Percentiles rank a stretch among this genome's conserved stretches.
Conservation (phyloP, 2,113 vertebrate genomes). For the Emydocephalus ijimae region DNA sequence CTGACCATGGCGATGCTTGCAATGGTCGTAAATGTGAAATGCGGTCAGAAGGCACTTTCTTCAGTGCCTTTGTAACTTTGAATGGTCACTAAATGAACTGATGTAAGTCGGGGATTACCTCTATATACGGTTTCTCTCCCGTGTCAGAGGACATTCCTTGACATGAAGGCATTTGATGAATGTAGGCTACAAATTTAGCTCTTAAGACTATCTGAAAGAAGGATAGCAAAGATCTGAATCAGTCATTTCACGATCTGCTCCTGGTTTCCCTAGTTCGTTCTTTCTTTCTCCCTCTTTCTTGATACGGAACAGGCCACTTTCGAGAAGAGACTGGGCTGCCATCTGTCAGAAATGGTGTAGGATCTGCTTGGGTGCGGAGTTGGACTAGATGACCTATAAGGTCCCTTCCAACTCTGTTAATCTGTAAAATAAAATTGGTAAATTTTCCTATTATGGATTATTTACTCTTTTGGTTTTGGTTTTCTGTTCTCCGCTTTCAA, state of each 20-base stretch:
- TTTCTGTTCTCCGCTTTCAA: background rate
- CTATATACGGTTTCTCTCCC: background rate
- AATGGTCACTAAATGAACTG: background rate
- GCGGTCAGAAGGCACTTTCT: background rate
- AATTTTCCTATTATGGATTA: background rate
- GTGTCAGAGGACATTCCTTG: background rate
- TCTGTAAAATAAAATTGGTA: too few species aligned
- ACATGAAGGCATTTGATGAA: background rate
- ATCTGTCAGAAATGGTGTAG: too few species aligned
- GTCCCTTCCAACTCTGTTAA: too few species aligned
- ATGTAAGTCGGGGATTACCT: background rate
- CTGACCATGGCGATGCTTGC: background rate
- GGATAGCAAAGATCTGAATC: background rate
- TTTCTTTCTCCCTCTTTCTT: background rate
- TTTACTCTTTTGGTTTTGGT: background rate
- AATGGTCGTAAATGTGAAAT: background rate
- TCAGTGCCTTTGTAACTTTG: background rate
- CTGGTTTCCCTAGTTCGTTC: background rate
- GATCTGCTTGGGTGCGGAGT: too few species aligned
- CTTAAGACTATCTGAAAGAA: background rate
- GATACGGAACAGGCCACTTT: background rate
- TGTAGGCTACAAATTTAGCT: background rate
- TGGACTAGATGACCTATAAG: too few species aligned
- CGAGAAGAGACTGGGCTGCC: too few species aligned
- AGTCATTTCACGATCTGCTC: background rate